phyloP scores from a whole-genome alignment of 2,797 vertebrate species.

The Hirundo rustica region DNA sequence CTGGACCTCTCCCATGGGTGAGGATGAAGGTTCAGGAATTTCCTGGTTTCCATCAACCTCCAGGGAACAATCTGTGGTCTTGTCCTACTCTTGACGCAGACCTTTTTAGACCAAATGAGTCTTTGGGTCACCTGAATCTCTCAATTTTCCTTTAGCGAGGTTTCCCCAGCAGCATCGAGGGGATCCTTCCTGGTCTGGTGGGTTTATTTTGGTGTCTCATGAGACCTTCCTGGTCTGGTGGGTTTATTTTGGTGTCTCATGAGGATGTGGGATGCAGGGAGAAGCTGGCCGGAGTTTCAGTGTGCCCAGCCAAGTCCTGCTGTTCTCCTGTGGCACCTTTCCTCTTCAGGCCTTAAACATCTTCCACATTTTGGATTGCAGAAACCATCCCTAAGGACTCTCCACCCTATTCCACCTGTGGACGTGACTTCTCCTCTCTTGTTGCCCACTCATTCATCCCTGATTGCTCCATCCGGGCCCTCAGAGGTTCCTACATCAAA shows the following conservation, averaged over 20 bases:
- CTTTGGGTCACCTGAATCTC: neutral
- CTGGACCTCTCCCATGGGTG: neutral
- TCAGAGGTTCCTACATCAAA: neutral
- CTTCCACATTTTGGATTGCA: neutral
- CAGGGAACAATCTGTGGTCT: neutral
- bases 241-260: neutral
- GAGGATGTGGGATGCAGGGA: neutral
- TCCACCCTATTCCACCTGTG: neutral
- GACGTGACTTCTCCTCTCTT: neutral
- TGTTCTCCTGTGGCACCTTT: neutral
- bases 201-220: neutral
- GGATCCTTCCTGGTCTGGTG: neutral
- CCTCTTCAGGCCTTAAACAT: neutral
- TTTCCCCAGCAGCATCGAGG: neutral
- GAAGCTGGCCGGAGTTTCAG: neutral
- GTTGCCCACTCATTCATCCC: neutral
- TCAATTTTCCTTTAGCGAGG: neutral
- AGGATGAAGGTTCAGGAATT: neutral
- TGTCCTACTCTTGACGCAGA: neutral
- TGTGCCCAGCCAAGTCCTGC: neutral
- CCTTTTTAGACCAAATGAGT: neutral
- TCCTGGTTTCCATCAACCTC: neutral
- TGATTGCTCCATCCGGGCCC: neutral
- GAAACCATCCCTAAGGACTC: neutral
- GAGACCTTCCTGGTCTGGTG: neutral